These are phyloP conservation scores for Melanogrammus aeglefinus DNA, from an alignment of 2,797 vertebrate species.

Conservation along the genomic window DNA sequence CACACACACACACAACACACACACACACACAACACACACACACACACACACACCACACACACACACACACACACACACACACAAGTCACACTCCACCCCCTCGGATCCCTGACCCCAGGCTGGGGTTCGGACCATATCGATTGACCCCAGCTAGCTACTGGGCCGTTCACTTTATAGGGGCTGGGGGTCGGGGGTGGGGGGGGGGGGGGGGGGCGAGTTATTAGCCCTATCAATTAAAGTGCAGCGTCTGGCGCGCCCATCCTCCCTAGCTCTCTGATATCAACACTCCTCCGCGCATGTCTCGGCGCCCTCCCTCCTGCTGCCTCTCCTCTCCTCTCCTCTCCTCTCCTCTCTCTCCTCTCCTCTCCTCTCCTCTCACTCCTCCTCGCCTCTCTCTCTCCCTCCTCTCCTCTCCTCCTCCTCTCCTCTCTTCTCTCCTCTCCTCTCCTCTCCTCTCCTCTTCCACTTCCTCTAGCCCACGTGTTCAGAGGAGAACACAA, in stretches of 20 bases:
- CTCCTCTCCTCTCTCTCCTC: conserved; percentile 24
- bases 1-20: too few species aligned
- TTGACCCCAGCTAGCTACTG: not conserved
- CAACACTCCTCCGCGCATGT: not conserved
- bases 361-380: not conserved
- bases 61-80: too few species aligned
- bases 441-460: not conserved
- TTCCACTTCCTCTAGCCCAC: conserved; percentile 19
- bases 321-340: not conserved
- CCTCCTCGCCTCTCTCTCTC: not conserved
- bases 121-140: conserved; percentile 29
- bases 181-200: conserved; percentile 12
- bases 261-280: not conserved
- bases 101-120: not conserved
- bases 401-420: conserved; percentile 6
- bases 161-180: conserved; percentile 12
- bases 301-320: conserved; percentile 6
- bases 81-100: too few species aligned
- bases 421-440: conserved; percentile 6
- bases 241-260: conserved; percentile 11
- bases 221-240: conserved; percentile 32
- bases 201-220: conserved; percentile 22
- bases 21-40: too few species aligned
- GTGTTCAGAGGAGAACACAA: conserved; percentile 39
- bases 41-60: too few species aligned